phyloP scores from a whole-genome alignment of 2,888 invertebrate species.

The Andrena flavipes region DNA sequence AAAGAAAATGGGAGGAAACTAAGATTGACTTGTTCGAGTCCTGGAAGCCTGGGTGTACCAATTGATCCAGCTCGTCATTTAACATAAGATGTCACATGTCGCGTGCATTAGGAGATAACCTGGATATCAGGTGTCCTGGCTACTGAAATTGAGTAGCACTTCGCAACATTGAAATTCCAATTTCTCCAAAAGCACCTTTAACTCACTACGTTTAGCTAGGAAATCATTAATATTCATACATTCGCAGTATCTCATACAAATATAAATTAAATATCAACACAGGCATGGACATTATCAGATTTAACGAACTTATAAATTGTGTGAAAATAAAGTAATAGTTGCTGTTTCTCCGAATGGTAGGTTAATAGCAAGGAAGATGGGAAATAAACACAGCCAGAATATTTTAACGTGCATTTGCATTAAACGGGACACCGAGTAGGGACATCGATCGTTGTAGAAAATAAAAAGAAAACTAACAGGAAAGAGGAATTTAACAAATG shows the following conservation, averaged over 20 bases:
- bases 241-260: background rate
- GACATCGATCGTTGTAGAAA: background rate
- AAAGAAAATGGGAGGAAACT: too few species aligned
- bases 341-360: too few species aligned
- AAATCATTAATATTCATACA: background rate
- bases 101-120: too few species aligned
- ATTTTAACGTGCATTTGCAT: constrained; percentile 7
- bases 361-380: background rate
- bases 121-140: too few species aligned
- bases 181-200: too few species aligned
- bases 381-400: constrained; percentile 3
- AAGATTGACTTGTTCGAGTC: too few species aligned
- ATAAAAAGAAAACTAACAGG: constrained; percentile 13
- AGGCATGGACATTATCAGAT: background rate
- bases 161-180: too few species aligned
- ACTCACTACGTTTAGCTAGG: too few species aligned
- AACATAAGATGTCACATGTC: background rate
- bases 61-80: background rate
- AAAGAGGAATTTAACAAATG: constrained; percentile 46
- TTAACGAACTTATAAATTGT: background rate
- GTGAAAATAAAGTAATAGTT: background rate
- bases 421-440: constrained; percentile 11
- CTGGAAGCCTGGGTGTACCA: too few species aligned
- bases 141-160: too few species aligned
- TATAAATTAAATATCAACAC: background rate